Percentiles rank a stretch among this genome's conserved stretches.
phyloP scores from a whole-genome alignment of 2,797 vertebrate species.

The Taeniopygia guttata region DNA sequence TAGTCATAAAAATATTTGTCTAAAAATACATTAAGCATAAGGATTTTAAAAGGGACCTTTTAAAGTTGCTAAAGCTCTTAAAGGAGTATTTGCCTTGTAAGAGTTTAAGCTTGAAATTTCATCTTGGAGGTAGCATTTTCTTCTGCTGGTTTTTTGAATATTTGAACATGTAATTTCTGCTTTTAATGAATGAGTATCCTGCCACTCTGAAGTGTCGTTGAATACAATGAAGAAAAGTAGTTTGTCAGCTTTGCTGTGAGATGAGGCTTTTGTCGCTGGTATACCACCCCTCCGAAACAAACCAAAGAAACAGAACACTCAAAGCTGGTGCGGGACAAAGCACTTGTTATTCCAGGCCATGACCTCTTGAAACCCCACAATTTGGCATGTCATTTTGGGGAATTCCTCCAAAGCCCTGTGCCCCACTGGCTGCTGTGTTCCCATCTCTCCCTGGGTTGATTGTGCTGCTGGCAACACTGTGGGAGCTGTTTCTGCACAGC shows the following conservation, averaged over 20 bases:
- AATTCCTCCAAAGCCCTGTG: rapidly evolving
- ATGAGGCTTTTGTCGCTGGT: background rate
- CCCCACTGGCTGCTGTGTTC: background rate
- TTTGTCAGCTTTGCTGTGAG: background rate
- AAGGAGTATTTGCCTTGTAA: background rate
- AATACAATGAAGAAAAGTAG: background rate
- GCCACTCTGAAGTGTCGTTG: background rate
- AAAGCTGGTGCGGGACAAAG: background rate
- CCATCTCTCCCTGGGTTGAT: background rate
- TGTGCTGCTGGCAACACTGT: background rate
- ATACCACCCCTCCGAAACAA: background rate
- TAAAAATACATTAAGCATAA: constrained; percentile 51
- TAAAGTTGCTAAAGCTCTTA: background rate
- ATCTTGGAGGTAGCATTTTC: background rate
- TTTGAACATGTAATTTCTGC: background rate
- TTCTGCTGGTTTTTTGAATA: background rate
- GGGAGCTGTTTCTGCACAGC: background rate
- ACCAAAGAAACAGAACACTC: background rate
- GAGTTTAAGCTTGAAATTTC: background rate
- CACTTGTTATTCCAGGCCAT: background rate
- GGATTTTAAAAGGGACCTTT: constrained; percentile 30
- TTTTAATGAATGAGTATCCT: background rate
- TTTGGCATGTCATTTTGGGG: background rate
- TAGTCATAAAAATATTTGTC: constrained; percentile 59
- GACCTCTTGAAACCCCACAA: background rate